Base-by-base conservation (phyloP, 2,113 vertebrate species). In the Platycercus adscitus region DNA sequence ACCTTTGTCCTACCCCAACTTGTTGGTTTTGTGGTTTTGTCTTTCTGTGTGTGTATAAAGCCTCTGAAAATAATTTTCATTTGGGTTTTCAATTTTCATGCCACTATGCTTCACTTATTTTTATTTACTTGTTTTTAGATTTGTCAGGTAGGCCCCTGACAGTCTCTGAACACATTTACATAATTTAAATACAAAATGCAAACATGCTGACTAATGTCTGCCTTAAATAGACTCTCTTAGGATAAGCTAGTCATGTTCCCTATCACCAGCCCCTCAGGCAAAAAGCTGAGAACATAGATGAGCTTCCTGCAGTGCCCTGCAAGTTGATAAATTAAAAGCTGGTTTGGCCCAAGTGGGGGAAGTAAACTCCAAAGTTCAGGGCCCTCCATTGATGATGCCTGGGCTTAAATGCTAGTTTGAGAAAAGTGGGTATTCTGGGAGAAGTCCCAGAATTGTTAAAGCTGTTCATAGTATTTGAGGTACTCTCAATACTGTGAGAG, bases 151-250 rank as follows among this genome's bases (percentile, higher is more conserved):
- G 75, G 55, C 9, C 81, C 43, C 84, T 83, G 94, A 65, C 86
- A 77, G 77, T 15, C 86, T 96, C 94, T 96, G 88, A 95, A 89
- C 94, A 77, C 88, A 97, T 97, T 96, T 97, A 61, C 95, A 96
- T 97, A 97, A 97, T 97, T 97, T 93, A 96, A 95, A 94, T 94
- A 96, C 94, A 97, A 97, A 97, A 94, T 95, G 89, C 78, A 92
- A 97, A 96, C 95, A 95, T 96, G 96, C 93, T 97, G 97, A 97
- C 96, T 97, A 96, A 97, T 93, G 93, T 97, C 96, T 95, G 83
- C 86, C 95, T 97, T 94, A 96, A 97, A 96, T 94, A 97, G 78
- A 88, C 65, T 97, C 97, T 96, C 96, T 71, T 35, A 95, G 96
- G 96, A 96, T 86, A 91, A 91, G 49, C 78, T 86, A 97, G 95